Evolutionary conservation across 35 echinoderm and acorn worm species (phyloP).

Genomic region (Anneissia japonica): DNA sequence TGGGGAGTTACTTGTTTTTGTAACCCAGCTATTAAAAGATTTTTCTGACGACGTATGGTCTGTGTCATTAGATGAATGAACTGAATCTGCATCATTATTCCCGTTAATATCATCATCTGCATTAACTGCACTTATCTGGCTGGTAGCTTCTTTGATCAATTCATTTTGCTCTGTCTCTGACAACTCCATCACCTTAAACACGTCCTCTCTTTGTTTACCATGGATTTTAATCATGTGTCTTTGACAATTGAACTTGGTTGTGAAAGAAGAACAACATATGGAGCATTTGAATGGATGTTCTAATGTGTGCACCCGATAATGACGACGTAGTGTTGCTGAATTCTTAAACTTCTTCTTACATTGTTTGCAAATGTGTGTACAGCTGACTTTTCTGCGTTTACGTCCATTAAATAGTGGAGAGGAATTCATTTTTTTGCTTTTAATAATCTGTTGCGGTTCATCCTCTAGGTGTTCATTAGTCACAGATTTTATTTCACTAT

Average conservation of each 20-base stretch:
- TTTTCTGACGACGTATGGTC: not conserved
- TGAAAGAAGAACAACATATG: conserved; percentile 74
- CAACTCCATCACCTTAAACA: conserved; percentile 27
- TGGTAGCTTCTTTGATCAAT: not conserved
- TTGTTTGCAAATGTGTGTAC: conserved; percentile 42
- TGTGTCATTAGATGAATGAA: not conserved
- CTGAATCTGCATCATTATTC: not conserved
- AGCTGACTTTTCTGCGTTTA: not conserved
- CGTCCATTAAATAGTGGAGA: not conserved
- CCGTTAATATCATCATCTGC: not conserved
- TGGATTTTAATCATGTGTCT: conserved; percentile 95
- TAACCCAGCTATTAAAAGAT: not conserved
- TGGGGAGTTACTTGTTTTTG: not conserved
- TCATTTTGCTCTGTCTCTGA: conserved; percentile 34
- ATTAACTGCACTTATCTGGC: not conserved
- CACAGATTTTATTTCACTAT: not conserved
- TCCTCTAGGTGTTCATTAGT: not conserved
- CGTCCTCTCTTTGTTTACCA: conserved; percentile 75
- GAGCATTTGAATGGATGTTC: conserved; percentile 91
- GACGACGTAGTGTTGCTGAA: conserved; percentile 55
- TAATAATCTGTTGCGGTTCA: not conserved
- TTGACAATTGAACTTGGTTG: conserved; percentile 98
- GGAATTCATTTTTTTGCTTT: too few species aligned
- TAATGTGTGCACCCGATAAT: conserved; percentile 71
- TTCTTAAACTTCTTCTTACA: conserved; percentile 93